Conservation (phyloP, 1,140 invertebrate genomes). For the Spodoptera frugiperda region DNA sequence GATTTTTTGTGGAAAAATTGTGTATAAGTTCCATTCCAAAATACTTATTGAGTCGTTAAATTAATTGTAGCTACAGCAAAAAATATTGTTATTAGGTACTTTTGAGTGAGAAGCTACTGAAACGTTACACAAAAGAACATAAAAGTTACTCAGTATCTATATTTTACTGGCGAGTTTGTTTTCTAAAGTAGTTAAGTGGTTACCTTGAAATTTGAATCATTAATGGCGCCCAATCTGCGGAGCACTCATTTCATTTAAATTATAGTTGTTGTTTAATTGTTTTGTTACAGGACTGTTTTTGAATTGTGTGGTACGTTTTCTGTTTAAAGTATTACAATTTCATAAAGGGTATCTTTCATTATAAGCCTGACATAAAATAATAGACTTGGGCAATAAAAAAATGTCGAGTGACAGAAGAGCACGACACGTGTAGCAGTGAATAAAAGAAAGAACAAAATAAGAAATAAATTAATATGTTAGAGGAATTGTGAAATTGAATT, state of each 20-base stretch:
- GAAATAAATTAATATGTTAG: too few species aligned
- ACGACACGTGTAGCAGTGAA: too few species aligned
- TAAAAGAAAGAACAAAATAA: too few species aligned
- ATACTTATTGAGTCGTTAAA: constrained; percentile 32
- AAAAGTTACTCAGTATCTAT: constrained; percentile 28
- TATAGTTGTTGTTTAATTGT: neutral
- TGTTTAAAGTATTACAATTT: too few species aligned
- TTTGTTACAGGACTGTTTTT: neutral
- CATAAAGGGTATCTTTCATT: too few species aligned
- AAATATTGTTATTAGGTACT: constrained; percentile 27
- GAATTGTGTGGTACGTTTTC: neutral
- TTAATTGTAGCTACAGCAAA: constrained; percentile 25
- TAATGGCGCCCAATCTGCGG: constrained; percentile 23
- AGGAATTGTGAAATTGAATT: too few species aligned
- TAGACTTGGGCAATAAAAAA: too few species aligned
- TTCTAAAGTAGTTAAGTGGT: constrained; percentile 28
- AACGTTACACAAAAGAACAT: constrained; percentile 10
- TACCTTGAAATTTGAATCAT: constrained; percentile 26
- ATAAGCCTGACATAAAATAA: too few species aligned
- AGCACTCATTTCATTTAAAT: neutral
- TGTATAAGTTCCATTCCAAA: constrained; percentile 9
- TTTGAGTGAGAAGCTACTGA: constrained; percentile 10
- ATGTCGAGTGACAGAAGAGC: too few species aligned
- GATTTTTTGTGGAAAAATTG: constrained; percentile 24
- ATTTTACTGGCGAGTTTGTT: constrained; percentile 25